Conservation (phyloP, 2,113 vertebrate genomes). For the Cavia aperea region DNA sequence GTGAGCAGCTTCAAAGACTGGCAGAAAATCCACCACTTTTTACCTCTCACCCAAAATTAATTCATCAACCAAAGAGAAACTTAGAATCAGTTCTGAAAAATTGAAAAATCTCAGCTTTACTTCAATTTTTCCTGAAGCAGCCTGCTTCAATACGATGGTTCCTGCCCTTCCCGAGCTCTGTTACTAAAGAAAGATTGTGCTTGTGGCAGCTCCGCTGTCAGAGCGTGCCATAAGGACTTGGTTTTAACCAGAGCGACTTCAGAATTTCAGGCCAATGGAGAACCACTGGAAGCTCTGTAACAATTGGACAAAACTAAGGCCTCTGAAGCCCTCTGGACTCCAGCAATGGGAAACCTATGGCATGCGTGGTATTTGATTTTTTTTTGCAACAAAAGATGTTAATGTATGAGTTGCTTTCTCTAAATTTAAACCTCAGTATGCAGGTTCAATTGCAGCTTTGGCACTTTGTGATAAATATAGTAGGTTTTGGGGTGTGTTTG, state of each 20-base stretch:
- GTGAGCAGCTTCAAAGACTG: background rate
- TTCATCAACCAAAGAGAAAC: background rate
- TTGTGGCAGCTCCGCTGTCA: background rate
- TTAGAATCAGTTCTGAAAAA: background rate
- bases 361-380: background rate
- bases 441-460: background rate
- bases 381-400: background rate
- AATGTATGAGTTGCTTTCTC: background rate
- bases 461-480: background rate
- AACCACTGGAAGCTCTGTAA: background rate
- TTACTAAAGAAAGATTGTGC: background rate
- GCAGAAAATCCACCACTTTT: background rate
- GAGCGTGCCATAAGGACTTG: background rate
- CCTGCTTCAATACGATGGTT: background rate
- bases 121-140: background rate
- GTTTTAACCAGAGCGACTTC: constrained; percentile 3
- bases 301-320: background rate
- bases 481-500: background rate
- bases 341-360: background rate
- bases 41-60: background rate
- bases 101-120: background rate
- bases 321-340: background rate
- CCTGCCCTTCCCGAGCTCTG: background rate
- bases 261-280: background rate
- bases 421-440: background rate